These are phyloP conservation scores for Troilus luridus DNA, from an alignment of 2,888 invertebrate genomes.

Conservation along the genomic window DNA sequence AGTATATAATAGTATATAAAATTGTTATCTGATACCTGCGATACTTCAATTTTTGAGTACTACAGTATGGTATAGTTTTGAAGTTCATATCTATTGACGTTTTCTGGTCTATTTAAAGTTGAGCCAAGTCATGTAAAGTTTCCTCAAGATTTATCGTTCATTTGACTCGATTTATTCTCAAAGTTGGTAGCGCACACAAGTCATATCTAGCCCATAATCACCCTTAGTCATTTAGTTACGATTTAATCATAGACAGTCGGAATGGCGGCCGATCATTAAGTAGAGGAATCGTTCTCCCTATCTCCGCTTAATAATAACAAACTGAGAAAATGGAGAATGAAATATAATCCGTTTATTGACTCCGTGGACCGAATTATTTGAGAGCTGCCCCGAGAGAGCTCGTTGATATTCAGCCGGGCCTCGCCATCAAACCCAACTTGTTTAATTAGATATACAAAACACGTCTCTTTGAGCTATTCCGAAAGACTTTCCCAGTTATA, in stretches of 20 bases:
- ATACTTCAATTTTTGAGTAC: too few relatives aligned
- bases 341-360: conserved; percentile 47
- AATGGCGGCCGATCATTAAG: background rate
- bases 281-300: background rate
- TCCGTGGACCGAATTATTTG: conserved; percentile 44
- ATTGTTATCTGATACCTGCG: too few relatives aligned
- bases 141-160: too few relatives aligned
- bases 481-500: conserved; percentile 40
- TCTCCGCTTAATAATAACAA: conserved; percentile 13
- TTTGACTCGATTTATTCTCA: too few relatives aligned
- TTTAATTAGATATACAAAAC: conserved; percentile 49
- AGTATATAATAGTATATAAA: too few relatives aligned
- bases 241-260: background rate
- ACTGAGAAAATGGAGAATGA: conserved; percentile 37
- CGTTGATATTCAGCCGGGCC: background rate
- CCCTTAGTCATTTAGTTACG: background rate
- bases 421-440: conserved; percentile 42
- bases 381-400: background rate
- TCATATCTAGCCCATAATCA: too few relatives aligned
- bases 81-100: too few relatives aligned
- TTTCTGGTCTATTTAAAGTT: too few relatives aligned
- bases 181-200: too few relatives aligned
- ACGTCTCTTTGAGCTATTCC: conserved; percentile 27
- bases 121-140: too few relatives aligned
- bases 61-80: too few relatives aligned